Percentiles rank a stretch among this genome's conserved stretches.
Conservation (phyloP, 2,888 invertebrate species). For the Exephanes ischioxanthus region DNA sequence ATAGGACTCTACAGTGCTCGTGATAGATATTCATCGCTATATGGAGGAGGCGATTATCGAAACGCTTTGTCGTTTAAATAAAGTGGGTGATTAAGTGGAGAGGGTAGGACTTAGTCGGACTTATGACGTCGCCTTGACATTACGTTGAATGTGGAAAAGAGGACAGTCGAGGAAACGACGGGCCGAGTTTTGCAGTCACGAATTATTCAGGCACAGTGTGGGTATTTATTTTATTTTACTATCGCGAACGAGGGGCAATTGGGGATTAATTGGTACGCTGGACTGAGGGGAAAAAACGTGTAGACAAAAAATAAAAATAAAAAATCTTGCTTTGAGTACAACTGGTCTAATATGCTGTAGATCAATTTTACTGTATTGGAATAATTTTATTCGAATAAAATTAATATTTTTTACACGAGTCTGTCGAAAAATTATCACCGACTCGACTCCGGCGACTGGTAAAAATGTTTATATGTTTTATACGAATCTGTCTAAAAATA, state of each 20-base stretch:
- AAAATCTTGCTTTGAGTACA: too few relatives aligned
- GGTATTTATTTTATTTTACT: too few relatives aligned
- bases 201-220: background rate
- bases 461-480: too few relatives aligned
- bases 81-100: conserved; percentile 29
- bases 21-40: conserved; percentile 5
- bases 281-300: too few relatives aligned
- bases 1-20: conserved; percentile 5
- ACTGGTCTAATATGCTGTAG: too few relatives aligned
- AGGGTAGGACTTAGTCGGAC: conserved; percentile 52
- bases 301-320: too few relatives aligned
- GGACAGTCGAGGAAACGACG: background rate
- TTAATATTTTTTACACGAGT: too few relatives aligned
- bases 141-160: conserved; percentile 33
- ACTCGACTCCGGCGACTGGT: too few relatives aligned
- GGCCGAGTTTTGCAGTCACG: background rate
- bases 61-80: conserved; percentile 17
- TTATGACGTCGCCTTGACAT: conserved; percentile 38
- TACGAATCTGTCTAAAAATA: background rate
- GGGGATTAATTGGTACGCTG: too few relatives aligned
- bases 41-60: background rate
- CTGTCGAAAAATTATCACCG: background rate
- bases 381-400: too few relatives aligned
- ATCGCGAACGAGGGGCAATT: too few relatives aligned
- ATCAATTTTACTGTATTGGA: too few relatives aligned